Base-by-base conservation (phyloP, 2,888 invertebrate genomes). In the Ametastegia equiseti region DNA sequence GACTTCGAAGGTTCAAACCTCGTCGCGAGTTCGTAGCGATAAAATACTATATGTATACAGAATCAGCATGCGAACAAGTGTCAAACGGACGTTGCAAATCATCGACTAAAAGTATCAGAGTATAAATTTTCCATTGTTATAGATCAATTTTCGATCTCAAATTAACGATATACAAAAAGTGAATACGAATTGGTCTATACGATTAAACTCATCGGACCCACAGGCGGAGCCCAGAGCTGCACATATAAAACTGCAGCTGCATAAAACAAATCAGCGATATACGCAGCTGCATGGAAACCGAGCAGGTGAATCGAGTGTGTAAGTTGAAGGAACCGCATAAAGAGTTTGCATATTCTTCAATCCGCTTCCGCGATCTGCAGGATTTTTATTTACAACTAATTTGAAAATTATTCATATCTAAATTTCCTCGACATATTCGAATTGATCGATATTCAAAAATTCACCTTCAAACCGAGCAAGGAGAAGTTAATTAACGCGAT, bases 1-100 rank as follows among this genome's bases (percentile, higher is more conserved):
- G 78, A 78, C 78, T 63, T 30, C 78, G 78, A 78, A 78, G 78
- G 78, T 78, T 63, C 2, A 23, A 42, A 60, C 60, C 19, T 78
- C 78, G 78, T 78, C 30, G 60, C 11, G 19, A 67, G 65, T 23
- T n/a, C 36, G 39, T n/a, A 5, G 30, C 60, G 11, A 60, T 19
- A 60, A 27, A 23, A 9, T 7, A 54, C 11, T 23, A 23, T 42
- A 42, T n/a, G n/a, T 42, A 47, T 6, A 67, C 4, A 39, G 19
- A n/a, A n/a, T n/a, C 39, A 67, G 36, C 65, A 19, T 67, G 11
- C 65, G n/a, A 67, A 39, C 65, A 39, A 60, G 27, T 60, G 30
- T 30, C 15, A 30, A 30, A 60, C 15, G n/a, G n/a, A n/a, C n/a
- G n/a, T n/a, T n/a, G n/a, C n/a, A n/a, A n/a, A n/a, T n/a, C n/a